Evolutionary conservation across 2,113 vertebrate species (phyloP).

Genomic region (Malurus cyaneus): DNA sequence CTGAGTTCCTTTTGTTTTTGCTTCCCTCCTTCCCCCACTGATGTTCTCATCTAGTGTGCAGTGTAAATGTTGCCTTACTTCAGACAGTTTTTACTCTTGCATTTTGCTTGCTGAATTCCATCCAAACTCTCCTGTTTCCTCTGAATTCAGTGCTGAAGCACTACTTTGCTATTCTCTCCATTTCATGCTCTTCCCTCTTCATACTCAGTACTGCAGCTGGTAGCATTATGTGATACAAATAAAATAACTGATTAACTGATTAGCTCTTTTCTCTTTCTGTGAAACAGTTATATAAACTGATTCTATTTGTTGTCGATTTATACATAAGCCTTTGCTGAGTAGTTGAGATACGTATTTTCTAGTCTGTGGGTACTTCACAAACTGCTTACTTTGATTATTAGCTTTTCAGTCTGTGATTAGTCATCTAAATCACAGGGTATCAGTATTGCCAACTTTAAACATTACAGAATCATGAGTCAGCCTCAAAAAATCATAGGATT

Average conservation of each 20-base stretch:
- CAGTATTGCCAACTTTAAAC: constrained; percentile 55
- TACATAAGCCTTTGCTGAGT: constrained; percentile 58
- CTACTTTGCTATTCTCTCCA: neutral
- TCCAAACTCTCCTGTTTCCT: neutral
- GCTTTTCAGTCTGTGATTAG: constrained; percentile 61
- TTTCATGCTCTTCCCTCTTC: neutral
- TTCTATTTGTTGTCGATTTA: constrained; percentile 60
- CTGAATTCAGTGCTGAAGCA: neutral
- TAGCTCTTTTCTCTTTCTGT: constrained; percentile 47
- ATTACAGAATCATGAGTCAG: constrained; percentile 60
- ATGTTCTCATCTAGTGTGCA: neutral
- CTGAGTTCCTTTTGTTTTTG: neutral
- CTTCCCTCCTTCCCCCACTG: neutral
- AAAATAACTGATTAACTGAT: constrained; percentile 69
- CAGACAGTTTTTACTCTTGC: neutral
- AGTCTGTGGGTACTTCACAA: constrained; percentile 59
- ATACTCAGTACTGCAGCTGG: constrained; percentile 27
- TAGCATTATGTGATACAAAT: constrained; percentile 55
- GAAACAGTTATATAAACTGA: constrained; percentile 50
- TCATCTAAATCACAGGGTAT: constrained; percentile 69
- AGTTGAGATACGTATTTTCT: constrained; percentile 54
- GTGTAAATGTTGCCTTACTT: neutral
- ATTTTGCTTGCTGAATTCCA: neutral
- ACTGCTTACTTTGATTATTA: constrained; percentile 70
- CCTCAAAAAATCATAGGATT: constrained; percentile 62